phyloP scores from a whole-genome alignment of 2,797 vertebrate species.

The Cyprinella venusta region DNA sequence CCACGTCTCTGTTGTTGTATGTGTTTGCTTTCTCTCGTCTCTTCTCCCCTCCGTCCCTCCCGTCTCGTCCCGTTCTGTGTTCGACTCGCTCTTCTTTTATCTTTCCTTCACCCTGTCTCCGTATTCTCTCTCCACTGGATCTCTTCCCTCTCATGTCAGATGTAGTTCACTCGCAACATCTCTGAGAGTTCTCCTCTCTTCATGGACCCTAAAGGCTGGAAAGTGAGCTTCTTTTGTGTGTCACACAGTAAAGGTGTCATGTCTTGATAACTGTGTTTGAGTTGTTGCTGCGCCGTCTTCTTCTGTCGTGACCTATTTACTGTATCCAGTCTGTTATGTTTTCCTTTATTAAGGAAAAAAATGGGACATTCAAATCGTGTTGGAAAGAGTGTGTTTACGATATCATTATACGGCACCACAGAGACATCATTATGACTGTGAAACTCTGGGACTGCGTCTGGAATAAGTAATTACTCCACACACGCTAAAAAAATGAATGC shows the following conservation, averaged over 20 bases:
- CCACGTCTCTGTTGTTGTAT: constrained; percentile 3
- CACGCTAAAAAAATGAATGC: no score
- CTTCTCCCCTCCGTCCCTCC: not conserved
- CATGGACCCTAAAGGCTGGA: not conserved
- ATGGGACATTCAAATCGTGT: not conserved
- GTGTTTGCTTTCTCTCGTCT: constrained; percentile 17
- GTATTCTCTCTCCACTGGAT: constrained; percentile 30
- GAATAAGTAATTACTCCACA: not conserved
- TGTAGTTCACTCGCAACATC: constrained; percentile 65
- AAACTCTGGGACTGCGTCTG: not conserved
- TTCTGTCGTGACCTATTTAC: constrained; percentile 5
- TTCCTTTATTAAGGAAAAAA: not conserved
- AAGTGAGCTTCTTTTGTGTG: not conserved
- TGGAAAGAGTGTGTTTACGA: not conserved
- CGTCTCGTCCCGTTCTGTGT: not conserved
- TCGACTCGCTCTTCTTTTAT: not conserved
- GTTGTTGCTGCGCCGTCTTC: not conserved
- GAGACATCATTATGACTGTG: not conserved
- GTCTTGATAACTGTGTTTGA: not conserved
- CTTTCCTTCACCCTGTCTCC: constrained; percentile 17
- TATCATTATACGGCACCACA: not conserved
- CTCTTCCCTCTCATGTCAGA: constrained; percentile 63
- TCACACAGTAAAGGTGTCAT: not conserved
- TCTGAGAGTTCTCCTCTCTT: constrained; percentile 44
- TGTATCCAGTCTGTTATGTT: not conserved